Evolutionary conservation across 2,888 invertebrate species (phyloP), one percentile per base, ranked within the genome.

Genomic region (Herminia tarsipennalis): DNA sequence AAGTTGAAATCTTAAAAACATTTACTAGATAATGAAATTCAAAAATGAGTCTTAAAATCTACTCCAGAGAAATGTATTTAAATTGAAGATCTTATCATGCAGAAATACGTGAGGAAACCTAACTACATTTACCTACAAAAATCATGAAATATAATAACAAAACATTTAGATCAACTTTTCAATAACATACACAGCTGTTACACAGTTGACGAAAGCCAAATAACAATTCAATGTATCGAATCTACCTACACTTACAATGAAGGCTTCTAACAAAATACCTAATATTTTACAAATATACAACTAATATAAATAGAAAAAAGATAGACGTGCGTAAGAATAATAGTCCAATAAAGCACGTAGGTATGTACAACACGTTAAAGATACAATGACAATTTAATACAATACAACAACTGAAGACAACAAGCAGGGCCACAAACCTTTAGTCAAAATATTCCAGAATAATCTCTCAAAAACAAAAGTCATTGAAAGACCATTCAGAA

Each of bases 401-500:
- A 48, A 35, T 48, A 63, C 56, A 56, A 60, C 57, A 56, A 57
- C 51, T 34, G 10, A 24, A 9, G 39, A 56, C 47, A 55, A 56
- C 49, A 65, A 49, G 44, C 51, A 24, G 32, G 35, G 25, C 16
- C 12, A n/a, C n/a, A n/a, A n/a, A n/a, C n/a, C n/a, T n/a, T n/a
- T n/a, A n/a, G n/a, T n/a, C n/a, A n/a, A n/a, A n/a, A n/a, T n/a
- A n/a, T n/a, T n/a, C n/a, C n/a, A n/a, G n/a, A n/a, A n/a, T n/a
- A n/a, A n/a, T n/a, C n/a, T n/a, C n/a, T n/a, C n/a, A n/a, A n/a
- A n/a, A n/a, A n/a, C n/a, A n/a, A n/a, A n/a, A n/a, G n/a, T n/a
- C n/a, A n/a, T n/a, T n/a, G n/a, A n/a, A n/a, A n/a, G n/a, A n/a
- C n/a, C n/a, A n/a, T n/a, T n/a, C n/a, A n/a, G n/a, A n/a, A n/a